These are phyloP conservation scores for Cyprinodon diabolis DNA, from an alignment of 2,797 vertebrate genomes.

Conservation along the genomic window DNA sequence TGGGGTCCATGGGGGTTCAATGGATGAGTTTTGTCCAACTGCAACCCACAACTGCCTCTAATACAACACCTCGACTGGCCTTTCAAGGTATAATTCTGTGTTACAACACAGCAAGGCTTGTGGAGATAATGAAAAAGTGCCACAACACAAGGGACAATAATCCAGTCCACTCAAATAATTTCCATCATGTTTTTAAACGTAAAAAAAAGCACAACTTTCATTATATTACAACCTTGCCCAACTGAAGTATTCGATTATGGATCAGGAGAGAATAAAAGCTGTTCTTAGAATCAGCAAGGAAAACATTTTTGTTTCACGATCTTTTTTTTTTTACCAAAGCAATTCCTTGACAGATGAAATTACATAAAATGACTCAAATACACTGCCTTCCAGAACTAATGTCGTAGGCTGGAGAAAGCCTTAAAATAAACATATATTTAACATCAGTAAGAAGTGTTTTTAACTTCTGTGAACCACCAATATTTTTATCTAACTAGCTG, in stretches of 20 bases:
- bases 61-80: slow-evolving; percentile 39
- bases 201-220: not conserved
- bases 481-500: not conserved
- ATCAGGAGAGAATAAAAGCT: slow-evolving; percentile 2
- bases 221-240: not conserved
- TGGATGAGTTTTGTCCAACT: slow-evolving; percentile 64
- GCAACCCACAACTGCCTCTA: slow-evolving; percentile 48
- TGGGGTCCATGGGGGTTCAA: slow-evolving; percentile 22
- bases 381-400: not conserved
- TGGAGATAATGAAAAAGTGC: slow-evolving; percentile 7
- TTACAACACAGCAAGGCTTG: slow-evolving; percentile 16
- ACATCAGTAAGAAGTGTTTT: not conserved
- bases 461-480: not conserved
- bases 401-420: not conserved
- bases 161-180: slow-evolving; percentile 25
- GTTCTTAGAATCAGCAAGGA: not conserved
- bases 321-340: not conserved
- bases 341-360: not conserved
- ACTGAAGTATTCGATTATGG: slow-evolving; percentile 26
- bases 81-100: slow-evolving; percentile 37
- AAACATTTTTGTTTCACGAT: not conserved
- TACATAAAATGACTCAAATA: not conserved
- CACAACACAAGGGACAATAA: slow-evolving; percentile 33
- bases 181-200: slow-evolving; percentile 5
- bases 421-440: not conserved